These are phyloP conservation scores for Pseudochaenichthys georgianus DNA, from an alignment of 2,797 vertebrate species.

Conservation along the genomic window DNA sequence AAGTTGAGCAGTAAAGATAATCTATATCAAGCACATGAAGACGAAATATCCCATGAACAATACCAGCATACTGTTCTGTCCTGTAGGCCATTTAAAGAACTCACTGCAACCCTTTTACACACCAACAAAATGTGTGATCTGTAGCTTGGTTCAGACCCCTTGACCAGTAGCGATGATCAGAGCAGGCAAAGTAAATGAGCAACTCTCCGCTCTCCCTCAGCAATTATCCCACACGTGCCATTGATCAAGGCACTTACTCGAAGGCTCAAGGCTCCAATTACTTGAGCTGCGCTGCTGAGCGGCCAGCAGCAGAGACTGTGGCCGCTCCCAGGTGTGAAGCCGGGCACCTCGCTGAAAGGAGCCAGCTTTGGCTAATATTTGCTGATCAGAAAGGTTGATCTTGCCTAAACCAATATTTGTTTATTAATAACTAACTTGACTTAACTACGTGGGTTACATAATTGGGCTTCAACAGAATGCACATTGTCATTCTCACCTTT, in stretches of 20 bases:
- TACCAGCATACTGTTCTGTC: not conserved
- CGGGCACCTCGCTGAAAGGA: constrained; percentile 1
- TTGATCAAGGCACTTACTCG: constrained; percentile 47
- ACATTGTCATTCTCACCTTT: not conserved
- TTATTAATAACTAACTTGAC: not conserved
- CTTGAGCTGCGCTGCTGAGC: constrained; percentile 32
- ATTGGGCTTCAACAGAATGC: not conserved
- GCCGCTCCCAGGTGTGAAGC: constrained; percentile 28
- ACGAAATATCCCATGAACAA: not conserved
- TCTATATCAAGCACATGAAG: not conserved
- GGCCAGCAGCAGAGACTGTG: constrained; percentile 39
- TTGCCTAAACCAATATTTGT: not conserved
- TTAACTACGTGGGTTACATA: not conserved
- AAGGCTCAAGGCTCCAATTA: constrained; percentile 41
- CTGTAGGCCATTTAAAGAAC: not conserved
- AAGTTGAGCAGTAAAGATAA: not conserved
- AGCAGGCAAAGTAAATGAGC: constrained; percentile 35
- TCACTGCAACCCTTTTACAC: not conserved
- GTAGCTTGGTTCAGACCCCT: constrained; percentile 31
- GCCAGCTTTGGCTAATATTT: not conserved
- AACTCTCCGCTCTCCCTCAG: constrained; percentile 51
- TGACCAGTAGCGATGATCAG: constrained; percentile 44
- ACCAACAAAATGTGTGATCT: constrained; percentile 18
- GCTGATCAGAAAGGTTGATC: constrained; percentile 14
- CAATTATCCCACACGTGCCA: constrained; percentile 42